Percentiles rank a stretch among this genome's conserved stretches.
Conservation (phyloP, 2,797 vertebrate genomes). For the Urosaurus nigricauda region DNA sequence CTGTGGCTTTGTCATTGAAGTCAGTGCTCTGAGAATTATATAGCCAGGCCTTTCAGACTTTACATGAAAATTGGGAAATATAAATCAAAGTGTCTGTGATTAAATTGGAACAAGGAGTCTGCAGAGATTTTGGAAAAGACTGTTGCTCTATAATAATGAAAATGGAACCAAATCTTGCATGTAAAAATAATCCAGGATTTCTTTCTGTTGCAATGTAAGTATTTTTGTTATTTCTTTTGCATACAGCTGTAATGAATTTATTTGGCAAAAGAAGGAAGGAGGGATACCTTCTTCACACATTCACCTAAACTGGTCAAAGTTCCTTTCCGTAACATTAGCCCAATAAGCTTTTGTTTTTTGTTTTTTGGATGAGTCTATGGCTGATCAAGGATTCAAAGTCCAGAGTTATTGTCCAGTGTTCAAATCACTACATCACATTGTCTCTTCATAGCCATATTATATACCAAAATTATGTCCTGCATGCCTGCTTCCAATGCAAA, state of each 20-base stretch:
- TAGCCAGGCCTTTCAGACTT: conserved; percentile 19
- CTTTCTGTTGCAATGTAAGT: not conserved
- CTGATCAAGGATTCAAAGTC: no score
- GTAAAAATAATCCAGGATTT: not conserved
- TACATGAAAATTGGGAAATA: conserved; percentile 36
- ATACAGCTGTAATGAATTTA: not conserved
- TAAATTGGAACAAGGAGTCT: conserved; percentile 34
- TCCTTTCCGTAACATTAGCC: no score
- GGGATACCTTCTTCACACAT: not conserved
- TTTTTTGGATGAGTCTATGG: no score
- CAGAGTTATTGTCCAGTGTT: no score
- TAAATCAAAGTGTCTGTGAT: conserved; percentile 36
- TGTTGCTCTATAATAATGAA: not conserved
- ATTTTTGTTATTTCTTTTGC: not conserved
- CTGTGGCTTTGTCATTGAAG: conserved; percentile 34
- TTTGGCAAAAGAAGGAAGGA: not conserved
- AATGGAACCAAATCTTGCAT: conserved; percentile 1
- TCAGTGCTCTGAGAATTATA: conserved; percentile 32
- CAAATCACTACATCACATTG: no score
- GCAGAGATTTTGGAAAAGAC: conserved; percentile 3
- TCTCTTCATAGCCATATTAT: no score
- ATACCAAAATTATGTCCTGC: not conserved
- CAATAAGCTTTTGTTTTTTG: no score
- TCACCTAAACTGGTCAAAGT: not conserved
- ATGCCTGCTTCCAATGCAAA: no score